phyloP scores from a whole-genome alignment of 2,113 vertebrate genomes.

The Menidia beryllina region DNA sequence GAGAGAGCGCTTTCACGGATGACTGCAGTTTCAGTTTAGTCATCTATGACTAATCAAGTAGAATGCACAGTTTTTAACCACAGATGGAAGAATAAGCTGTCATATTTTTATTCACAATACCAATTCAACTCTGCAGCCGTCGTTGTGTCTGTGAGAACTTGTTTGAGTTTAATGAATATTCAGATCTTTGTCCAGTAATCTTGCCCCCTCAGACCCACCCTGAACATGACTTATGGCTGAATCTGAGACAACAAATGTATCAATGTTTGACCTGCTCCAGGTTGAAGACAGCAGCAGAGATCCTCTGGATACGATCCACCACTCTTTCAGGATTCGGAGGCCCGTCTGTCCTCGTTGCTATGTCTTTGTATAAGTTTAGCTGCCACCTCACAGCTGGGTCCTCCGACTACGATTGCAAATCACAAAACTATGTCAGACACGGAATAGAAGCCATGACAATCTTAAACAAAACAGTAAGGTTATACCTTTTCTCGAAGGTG shows the following conservation, averaged over 20 bases:
- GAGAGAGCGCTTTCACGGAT: background rate
- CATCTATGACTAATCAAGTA: background rate
- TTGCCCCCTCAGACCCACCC: background rate
- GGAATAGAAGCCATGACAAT: background rate
- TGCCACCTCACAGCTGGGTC: conserved; percentile 98
- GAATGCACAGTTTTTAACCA: background rate
- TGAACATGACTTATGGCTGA: background rate
- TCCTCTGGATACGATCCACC: conserved; percentile 94
- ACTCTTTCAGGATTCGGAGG: conserved; percentile 88
- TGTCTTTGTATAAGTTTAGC: conserved; percentile 94
- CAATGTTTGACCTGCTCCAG: conserved; percentile 85
- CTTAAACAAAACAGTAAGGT: background rate
- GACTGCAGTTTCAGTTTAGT: conserved; percentile 7
- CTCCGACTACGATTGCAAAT: conserved; percentile 85
- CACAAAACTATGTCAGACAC: background rate
- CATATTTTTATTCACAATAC: background rate
- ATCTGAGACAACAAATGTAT: background rate
- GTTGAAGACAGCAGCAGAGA: conserved; percentile 96
- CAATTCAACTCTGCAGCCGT: background rate
- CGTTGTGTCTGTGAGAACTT: background rate
- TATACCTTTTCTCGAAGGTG: conserved; percentile 96
- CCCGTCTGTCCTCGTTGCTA: conserved; percentile 87
- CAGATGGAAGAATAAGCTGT: background rate
- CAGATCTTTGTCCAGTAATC: background rate
- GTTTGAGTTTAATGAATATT: background rate